A percentile compares a stretch with the other conserved stretches of the same genome.
Conservation (phyloP, 2,113 vertebrate species). For the Podocnemis expansa region DNA sequence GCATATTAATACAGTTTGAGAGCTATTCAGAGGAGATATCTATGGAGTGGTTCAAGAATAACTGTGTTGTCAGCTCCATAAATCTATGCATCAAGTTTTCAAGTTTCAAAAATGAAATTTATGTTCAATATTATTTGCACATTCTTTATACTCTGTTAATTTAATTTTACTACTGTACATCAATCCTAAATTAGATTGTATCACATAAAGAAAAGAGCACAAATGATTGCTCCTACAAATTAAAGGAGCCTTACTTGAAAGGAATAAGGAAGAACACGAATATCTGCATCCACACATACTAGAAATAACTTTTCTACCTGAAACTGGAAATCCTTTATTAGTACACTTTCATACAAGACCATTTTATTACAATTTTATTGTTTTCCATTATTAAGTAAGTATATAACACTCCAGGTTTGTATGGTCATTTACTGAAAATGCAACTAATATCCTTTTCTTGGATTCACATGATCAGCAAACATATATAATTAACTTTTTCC, state of each 20-base stretch:
- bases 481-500: conserved; percentile 55
- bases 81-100: conserved; percentile 62
- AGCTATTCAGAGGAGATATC: conserved; percentile 39
- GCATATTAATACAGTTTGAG: neutral
- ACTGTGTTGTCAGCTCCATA: conserved; percentile 10
- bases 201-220: too few relatives aligned
- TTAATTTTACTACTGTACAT: too few relatives aligned
- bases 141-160: too few relatives aligned
- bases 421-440: conserved; percentile 14
- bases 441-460: conserved; percentile 1
- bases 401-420: neutral
- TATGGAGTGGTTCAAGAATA: conserved; percentile 25
- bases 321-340: neutral
- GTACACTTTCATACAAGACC: neutral
- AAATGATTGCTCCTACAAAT: conserved; percentile 35
- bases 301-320: neutral
- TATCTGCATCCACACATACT: conserved; percentile 6
- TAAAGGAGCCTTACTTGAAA: conserved; percentile 35
- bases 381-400: neutral
- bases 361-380: neutral
- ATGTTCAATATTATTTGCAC: too few relatives aligned
- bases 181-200: too few relatives aligned
- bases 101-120: too few relatives aligned
- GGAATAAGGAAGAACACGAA: neutral
- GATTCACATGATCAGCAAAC: conserved; percentile 6